Base-by-base conservation (phyloP, 2,113 vertebrate genomes). In the Rhinolophus sinicus region DNA sequence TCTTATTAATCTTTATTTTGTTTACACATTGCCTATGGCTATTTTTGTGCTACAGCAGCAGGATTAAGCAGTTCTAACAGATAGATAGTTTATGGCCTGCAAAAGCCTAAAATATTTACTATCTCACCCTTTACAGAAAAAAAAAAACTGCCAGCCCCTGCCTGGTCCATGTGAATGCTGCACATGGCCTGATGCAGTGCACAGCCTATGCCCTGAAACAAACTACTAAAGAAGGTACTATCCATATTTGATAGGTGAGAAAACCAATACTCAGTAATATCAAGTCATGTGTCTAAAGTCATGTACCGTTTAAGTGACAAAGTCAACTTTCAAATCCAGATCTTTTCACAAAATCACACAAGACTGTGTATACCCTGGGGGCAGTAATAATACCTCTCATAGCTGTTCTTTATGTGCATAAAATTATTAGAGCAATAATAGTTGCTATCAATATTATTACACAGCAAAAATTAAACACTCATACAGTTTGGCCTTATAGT, bases 31-130 rank as follows among this genome's bases (percentile, higher is more conserved):
- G 30, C 30, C 67, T 70, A 83, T 52, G 30, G 30, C 28, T 82
- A 21, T 82, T 94, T 80, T 56, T 83, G 40, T 83, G 50, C 58
- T 52, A 24, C 13, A 62, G 44, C 14, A 94, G n/a, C 65, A 76
- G 40, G 28, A 47, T 5, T 76, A 11, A 90, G 24, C 77, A 38
- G 30, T 64, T 88, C 72, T 93, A 54, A 60, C 38, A 67, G 83
- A 7, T 58, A 93, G 8, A 7, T 58, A 93, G 8, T 10, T 40
- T 58, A 60, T 16, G 13, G 14, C 35, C 30, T 50, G 10, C 64
- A 95, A 95, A 54, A 94, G 81, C 70, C 76, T 94, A 84, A 94
- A 85, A 75, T 95, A 80, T 80, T 92, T 94, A 72, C 38, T 56
- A 56, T 65, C 4, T 92, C 26, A 11, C 40, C 40, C 15, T 92